Percentiles rank a stretch among this genome's conserved stretches.
phyloP scores from a whole-genome alignment of 2,113 vertebrate species.

The Chloroceryle aenea region DNA sequence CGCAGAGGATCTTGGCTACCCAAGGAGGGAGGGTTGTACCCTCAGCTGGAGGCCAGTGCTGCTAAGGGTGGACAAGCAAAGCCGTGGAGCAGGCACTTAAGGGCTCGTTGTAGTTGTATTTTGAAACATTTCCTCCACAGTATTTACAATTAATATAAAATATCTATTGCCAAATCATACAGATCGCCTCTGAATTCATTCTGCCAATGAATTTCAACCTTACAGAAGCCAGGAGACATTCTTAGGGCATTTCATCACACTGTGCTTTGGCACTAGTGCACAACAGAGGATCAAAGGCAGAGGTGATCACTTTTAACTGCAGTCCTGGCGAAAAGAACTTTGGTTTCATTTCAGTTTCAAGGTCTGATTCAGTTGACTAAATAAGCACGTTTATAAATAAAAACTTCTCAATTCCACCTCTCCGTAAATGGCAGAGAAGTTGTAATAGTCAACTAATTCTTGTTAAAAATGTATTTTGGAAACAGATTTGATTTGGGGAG shows the following conservation, averaged over 20 bases:
- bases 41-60: background rate
- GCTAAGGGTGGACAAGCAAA: background rate
- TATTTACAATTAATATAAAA: background rate
- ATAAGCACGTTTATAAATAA: background rate
- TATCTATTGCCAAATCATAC: fast-evolving
- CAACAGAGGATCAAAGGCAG: background rate
- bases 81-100: fast-evolving
- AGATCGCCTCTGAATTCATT: background rate
- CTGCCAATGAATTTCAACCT: background rate
- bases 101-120: background rate
- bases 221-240: background rate
- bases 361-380: background rate
- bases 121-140: background rate
- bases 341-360: background rate
- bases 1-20: background rate
- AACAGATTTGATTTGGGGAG: background rate
- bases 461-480: background rate
- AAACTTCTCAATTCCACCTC: background rate
- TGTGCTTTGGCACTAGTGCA: background rate
- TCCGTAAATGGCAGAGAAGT: background rate
- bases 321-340: background rate
- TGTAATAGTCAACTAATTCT: background rate
- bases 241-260: background rate
- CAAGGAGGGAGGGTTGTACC: background rate
- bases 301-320: background rate